Base-by-base conservation (phyloP, 2,888 invertebrate species). In the Schizotus pectinicornis region DNA sequence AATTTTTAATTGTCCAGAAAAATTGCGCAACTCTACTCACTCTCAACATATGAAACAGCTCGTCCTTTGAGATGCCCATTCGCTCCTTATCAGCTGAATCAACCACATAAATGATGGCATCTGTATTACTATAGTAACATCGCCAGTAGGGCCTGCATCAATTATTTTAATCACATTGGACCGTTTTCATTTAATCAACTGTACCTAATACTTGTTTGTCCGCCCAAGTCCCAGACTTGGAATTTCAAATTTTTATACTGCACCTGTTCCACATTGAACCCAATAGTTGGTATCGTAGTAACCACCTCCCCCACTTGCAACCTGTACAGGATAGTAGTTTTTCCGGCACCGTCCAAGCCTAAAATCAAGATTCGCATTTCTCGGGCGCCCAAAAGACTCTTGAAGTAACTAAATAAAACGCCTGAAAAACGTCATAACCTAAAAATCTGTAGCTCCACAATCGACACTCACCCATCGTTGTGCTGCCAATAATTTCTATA, bases 101-200 rank as follows among this genome's bases (percentile, higher is more conserved):
- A 47, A 98, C 98, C 51, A 99, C 99, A 82, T 99, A 99, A 74
- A 99, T 98, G 73, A 99, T 98, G 76, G 99, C 99, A 84, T 99
- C 99, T 77, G 99, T 99, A 82, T 99, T 99, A 69, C 98, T 96
- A 80, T 97, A 99, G 81, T 99, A 99, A 86, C 98, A 99, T 80
- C 99, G 87, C 99, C 99, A 99, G 80, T 99, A 99, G 0, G 98
- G 98, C 83, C 98, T 95, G 81, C 56, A 85, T 85, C 3, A 14
- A 7, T 22, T n/a, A 42, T n/a, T 8, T 50, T 50, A 35, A 11
- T 34, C 31, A 30, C 14, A 22, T 3, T 52, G 11, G 13, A 42
- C 9, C 1, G 1, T n/a, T 22, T 7, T 33, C 37, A 22, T 34
- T 11, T 8, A 47, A 37, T 35, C 48, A 22, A 49, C 67, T 76